Base-by-base conservation (phyloP, 2,797 vertebrate genomes). In the Coilia nasus region DNA sequence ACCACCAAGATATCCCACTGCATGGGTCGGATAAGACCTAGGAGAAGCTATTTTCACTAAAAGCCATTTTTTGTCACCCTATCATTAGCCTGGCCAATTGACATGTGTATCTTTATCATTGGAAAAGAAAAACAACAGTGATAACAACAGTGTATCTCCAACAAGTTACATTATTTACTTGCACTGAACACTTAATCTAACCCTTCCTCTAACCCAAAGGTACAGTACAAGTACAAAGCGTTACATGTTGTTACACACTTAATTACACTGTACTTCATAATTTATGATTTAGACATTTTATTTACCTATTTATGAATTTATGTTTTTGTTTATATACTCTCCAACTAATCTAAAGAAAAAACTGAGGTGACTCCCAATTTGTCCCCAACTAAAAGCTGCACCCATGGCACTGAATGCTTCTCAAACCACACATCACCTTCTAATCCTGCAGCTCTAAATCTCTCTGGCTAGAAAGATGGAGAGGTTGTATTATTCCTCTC, bases 301-400 rank as follows among this genome's bases (percentile, higher is more conserved):
- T 10, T 14, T 54, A 54, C n/a, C n/a, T n/a, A n/a, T n/a, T n/a
- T n/a, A n/a, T n/a, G n/a, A n/a, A n/a, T n/a, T n/a, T n/a, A n/a
- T n/a, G n/a, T n/a, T 14, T 54, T 7, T 3, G 3, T 10, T 14
- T 54, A 54, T 41, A 2, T 7, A 3, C 9, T 54, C 14, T 14
- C 50, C 7, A 54, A 54, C 50, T 54, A 54, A 9, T 54, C 50
- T 9, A 54, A 9, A 9, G 50, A 54, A 1, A 54, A 54, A 54
- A 9, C 3, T 54, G 2, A 54, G 2, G 50, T 54, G 50, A 54
- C 7, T 2, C 50, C 50, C 50, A 54, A 54, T 41, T 41, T 28
- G 62, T 64, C 62, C 59, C 62, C 62, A 25, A 25, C 62, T 64
- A 64, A 64, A 64, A 25, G 35, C 62, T 64, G 62, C 62, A 64